Conservation (phyloP, 1,140 invertebrate species). For the Aphaenogaster floridana region DNA sequence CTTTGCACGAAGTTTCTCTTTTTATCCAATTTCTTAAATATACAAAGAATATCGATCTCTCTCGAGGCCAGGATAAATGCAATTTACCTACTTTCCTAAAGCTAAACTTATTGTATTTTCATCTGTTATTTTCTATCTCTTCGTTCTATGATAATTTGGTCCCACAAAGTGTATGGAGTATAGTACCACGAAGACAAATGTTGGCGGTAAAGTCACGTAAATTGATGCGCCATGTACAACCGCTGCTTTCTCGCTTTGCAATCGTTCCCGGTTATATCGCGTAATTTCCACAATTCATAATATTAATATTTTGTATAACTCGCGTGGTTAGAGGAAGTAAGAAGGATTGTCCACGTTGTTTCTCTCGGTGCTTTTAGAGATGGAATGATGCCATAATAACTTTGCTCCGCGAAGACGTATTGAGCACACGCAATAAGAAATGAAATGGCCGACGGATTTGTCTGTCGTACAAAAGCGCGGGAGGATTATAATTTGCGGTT, state of each 20-base stretch:
- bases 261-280: conserved; percentile 36
- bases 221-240: conserved; percentile 73
- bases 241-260: conserved; percentile 67
- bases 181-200: conserved; percentile 77
- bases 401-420: conserved; percentile 69
- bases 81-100: conserved; percentile 66
- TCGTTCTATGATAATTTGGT: conserved; percentile 51
- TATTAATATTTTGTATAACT: conserved; percentile 54
- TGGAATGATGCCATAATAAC: conserved; percentile 61
- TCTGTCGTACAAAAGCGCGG: conserved; percentile 57
- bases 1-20: not conserved
- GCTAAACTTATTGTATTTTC: conserved; percentile 53
- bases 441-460: conserved; percentile 43
- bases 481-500: conserved; percentile 78
- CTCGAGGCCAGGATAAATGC: conserved; percentile 10
- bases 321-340: not conserved
- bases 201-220: conserved; percentile 75
- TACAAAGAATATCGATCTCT: conserved; percentile 56
- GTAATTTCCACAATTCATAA: conserved; percentile 57
- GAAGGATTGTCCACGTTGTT: not conserved
- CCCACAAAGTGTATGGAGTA: conserved; percentile 53
- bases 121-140: conserved; percentile 65
- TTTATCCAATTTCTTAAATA: conserved; percentile 38
- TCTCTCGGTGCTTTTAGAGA: conserved; percentile 52
- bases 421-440: conserved; percentile 69